phyloP scores from a whole-genome alignment of 2,888 invertebrate genomes.

The Byasa hedistus region DNA sequence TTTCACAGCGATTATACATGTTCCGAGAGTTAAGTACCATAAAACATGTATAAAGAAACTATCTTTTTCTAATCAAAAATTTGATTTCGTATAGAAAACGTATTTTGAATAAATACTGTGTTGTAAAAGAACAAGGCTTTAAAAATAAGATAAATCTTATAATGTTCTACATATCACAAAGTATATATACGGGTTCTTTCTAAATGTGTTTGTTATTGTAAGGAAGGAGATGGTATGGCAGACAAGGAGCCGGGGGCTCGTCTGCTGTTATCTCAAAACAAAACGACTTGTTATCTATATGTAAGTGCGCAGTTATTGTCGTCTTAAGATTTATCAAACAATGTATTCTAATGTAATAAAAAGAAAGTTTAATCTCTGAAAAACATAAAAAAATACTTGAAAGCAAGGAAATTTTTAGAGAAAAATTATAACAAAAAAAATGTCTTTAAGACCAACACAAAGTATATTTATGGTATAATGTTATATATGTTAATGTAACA shows the following conservation, averaged over 20 bases:
- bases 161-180: conserved; percentile 33
- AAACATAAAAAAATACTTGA: not conserved
- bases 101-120: too few species aligned
- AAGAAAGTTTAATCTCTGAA: conserved; percentile 1
- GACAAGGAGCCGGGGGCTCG: conserved; percentile 54
- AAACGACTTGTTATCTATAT: conserved; percentile 37
- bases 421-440: too few species aligned
- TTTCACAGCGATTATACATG: too few species aligned
- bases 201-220: conserved; percentile 46
- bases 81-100: too few species aligned
- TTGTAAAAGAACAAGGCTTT: not conserved
- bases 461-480: too few species aligned
- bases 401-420: not conserved
- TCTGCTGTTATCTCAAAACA: conserved; percentile 41
- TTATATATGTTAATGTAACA: too few species aligned
- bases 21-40: too few species aligned
- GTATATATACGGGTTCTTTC: conserved; percentile 39
- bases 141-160: conserved; percentile 30
- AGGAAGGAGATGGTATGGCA: conserved; percentile 41
- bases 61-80: too few species aligned
- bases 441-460: too few species aligned
- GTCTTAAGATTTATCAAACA: conserved; percentile 25
- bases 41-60: too few species aligned
- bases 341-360: conserved; percentile 2
- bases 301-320: conserved; percentile 42